Percentiles rank a stretch among this genome's conserved stretches.
Conservation (phyloP, 2,888 invertebrate species). For the Galerucella calmariensis region DNA sequence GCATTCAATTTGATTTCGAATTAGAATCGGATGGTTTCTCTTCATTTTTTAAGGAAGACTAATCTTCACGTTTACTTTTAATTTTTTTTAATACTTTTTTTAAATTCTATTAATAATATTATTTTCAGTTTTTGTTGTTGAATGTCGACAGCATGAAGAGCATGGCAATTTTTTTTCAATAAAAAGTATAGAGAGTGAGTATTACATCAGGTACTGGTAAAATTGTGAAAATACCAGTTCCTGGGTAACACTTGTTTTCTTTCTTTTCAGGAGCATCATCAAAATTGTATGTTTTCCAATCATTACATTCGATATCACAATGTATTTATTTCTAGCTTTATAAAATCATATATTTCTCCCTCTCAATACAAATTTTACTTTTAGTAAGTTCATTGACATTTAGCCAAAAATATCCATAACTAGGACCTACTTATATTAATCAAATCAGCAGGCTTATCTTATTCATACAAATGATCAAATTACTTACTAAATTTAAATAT, state of each 20-base stretch:
- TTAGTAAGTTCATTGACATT: neutral
- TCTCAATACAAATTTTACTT: neutral
- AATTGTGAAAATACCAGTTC: constrained; percentile 74
- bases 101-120: constrained; percentile 35
- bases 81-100: constrained; percentile 39
- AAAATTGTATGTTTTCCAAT: constrained; percentile 23
- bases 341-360: too few relatives aligned
- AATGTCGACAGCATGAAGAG: constrained; percentile 60
- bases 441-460: neutral
- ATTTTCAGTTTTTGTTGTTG: constrained; percentile 55
- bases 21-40: too few relatives aligned
- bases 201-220: constrained; percentile 99
- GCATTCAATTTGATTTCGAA: too few relatives aligned
- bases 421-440: neutral
- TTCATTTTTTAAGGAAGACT: neutral
- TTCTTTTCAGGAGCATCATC: constrained; percentile 49
- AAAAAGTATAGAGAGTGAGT: constrained; percentile 84
- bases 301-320: too few relatives aligned
- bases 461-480: neutral
- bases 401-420: neutral
- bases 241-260: constrained; percentile 92
- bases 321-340: too few relatives aligned
- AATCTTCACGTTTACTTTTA: constrained; percentile 3
- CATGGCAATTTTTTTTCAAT: constrained; percentile 58
- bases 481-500: neutral